Base-by-base conservation (phyloP, 2,888 invertebrate species). In the Drosophila anomalata region DNA sequence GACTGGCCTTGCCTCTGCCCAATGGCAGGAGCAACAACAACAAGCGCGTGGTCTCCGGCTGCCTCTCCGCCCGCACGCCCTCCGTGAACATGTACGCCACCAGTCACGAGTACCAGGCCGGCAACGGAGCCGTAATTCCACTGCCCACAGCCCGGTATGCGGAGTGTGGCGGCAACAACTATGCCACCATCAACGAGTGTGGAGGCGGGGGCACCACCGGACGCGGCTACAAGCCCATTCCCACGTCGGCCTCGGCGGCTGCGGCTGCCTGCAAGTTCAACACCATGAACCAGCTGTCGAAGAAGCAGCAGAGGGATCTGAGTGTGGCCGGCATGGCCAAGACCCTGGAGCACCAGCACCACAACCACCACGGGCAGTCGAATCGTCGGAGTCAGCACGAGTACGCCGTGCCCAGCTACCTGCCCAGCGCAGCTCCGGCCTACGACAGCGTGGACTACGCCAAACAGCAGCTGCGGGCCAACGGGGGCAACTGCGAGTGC, bases 1-100 rank as follows among this genome's bases (percentile, higher is more conserved):
- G 96, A 90, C 97, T 97, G 90, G 96, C 97, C 59, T 95, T 98
- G 94, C 98, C 98, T 67, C 96, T 89, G 57, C 83, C 89, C 9
- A 76, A 86, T 12, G 76, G 77, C 3, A 75, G 88, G 3, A 87
- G 75, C 60, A 90, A 90, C 61, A 89, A 77, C 60, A 90, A 90
- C 62, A 90, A 90, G 31, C 84, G 89, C 0, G 75, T 67, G 3
- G 75, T 67, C 0, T 77, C 81, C 26, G 89, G 90, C 67, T 91
- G 90, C 46, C 82, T 88, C 20, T 79, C 78, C 14, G 79, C 71
- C 31, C 90, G 87, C 54, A 61, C 31, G 46, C 94, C 95, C 71
- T 94, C 95, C 78, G 94, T 94, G 88, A 95, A 95, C 91, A 95
- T 95, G 92, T 95, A 95, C 92, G 95, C 95, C 76, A 94, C 95